phyloP scores from a whole-genome alignment of 2,888 invertebrate species.

The Xestia ashworthii region DNA sequence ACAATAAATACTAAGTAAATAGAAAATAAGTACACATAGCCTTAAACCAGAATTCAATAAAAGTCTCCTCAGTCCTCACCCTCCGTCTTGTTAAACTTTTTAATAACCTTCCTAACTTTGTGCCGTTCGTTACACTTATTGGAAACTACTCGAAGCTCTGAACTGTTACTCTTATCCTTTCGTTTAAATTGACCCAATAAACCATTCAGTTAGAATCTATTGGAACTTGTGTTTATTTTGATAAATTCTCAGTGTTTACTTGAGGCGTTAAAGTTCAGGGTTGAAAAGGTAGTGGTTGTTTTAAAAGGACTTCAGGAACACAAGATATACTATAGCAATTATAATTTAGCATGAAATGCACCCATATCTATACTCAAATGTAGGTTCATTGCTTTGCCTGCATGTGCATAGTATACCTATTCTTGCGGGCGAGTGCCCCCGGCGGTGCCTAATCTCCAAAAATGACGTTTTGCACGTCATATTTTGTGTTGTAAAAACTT shows the following conservation, averaged over 20 bases:
- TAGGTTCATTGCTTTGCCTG: no score
- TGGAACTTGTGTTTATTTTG: neutral
- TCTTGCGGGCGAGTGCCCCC: no score
- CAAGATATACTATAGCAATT: no score
- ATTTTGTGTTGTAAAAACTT: no score
- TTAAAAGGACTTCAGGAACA: neutral
- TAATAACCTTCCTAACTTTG: constrained; percentile 57
- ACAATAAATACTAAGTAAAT: no score
- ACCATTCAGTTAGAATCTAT: constrained; percentile 17
- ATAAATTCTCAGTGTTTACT: neutral
- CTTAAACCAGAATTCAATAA: constrained; percentile 44
- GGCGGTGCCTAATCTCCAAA: no score
- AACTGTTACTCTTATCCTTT: constrained; percentile 32
- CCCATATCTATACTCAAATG: no score
- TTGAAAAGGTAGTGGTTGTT: neutral
- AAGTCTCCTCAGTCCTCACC: constrained; percentile 6
- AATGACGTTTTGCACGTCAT: no score
- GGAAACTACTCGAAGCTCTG: constrained; percentile 32
- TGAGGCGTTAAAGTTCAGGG: neutral
- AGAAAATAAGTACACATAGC: neutral
- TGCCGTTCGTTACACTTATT: constrained; percentile 37
- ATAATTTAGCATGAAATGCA: no score
- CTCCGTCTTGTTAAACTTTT: constrained; percentile 47
- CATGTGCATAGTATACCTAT: no score
- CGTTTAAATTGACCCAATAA: constrained; percentile 43